These are phyloP conservation scores for Rousettus leschenaultii DNA, from an alignment of 2,113 vertebrate species.

Conservation along the genomic window DNA sequence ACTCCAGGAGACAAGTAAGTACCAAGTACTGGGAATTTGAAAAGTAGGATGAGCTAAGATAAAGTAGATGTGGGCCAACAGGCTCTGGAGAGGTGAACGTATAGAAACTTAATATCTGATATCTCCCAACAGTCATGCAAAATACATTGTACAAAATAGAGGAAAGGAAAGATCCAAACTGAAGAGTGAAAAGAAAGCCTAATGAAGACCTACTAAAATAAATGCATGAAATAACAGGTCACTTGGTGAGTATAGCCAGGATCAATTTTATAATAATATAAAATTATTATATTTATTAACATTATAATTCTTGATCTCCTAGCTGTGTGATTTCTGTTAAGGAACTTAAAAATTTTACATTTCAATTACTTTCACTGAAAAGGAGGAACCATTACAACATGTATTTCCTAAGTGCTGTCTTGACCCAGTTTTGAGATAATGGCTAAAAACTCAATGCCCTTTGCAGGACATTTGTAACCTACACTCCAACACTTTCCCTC, in stretches of 20 bases:
- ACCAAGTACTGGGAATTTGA: background rate
- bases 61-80: background rate
- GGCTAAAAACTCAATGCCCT: background rate
- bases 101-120: background rate
- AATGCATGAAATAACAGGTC: background rate
- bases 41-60: background rate
- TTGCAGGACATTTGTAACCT: background rate
- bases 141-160: background rate
- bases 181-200: background rate
- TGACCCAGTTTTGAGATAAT: background rate
- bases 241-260: background rate
- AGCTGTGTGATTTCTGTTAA: background rate
- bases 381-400: background rate
- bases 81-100: background rate
- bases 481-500: rapidly evolving
- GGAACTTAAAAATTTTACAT: background rate
- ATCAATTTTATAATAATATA: too few species aligned
- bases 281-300: too few species aligned
- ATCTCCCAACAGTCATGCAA: background rate
- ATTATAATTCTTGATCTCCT: too few species aligned
- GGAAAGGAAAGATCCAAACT: background rate
- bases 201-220: background rate
- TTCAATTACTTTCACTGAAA: background rate
- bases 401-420: background rate
- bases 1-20: background rate